A percentile compares a stretch with the other conserved stretches of the same genome.
phyloP scores from a whole-genome alignment of 2,113 vertebrate genomes.

The Hystrix brachyura region DNA sequence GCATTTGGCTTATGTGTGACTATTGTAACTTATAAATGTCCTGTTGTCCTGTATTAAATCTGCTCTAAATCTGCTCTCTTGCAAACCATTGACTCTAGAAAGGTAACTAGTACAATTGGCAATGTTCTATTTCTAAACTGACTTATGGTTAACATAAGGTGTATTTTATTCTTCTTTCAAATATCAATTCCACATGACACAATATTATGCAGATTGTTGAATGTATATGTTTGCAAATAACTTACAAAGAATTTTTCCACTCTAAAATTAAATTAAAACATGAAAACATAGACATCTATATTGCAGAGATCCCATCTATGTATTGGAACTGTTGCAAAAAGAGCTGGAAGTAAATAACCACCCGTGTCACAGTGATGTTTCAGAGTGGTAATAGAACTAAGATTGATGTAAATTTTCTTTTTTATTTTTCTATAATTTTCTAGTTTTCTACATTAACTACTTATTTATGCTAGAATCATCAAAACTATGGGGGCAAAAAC shows the following conservation, averaged over 20 bases:
- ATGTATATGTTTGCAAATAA: conserved; percentile 29
- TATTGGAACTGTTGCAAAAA: background rate
- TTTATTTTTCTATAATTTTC: conserved; percentile 35
- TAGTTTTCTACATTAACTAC: conserved; percentile 14
- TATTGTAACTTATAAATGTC: too few species aligned
- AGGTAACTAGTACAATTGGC: too few species aligned
- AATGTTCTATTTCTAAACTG: background rate
- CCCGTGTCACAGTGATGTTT: background rate
- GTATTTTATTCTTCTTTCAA: conserved; percentile 50
- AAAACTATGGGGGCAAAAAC: background rate
- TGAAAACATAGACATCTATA: background rate
- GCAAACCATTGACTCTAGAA: too few species aligned
- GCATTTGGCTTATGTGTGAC: too few species aligned
- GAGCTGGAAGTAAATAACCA: background rate
- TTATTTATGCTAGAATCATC: conserved; percentile 31
- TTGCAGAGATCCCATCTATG: background rate
- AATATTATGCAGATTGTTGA: background rate
- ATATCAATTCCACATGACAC: background rate
- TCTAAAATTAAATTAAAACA: conserved; percentile 7
- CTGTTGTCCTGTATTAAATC: too few species aligned
- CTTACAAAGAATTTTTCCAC: background rate
- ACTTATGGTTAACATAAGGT: background rate
- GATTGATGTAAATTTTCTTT: conserved; percentile 6
- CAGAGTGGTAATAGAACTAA: background rate
- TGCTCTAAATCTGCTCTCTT: too few species aligned